Conservation (phyloP, 2,113 vertebrate genomes). For the Panthera uncia region DNA sequence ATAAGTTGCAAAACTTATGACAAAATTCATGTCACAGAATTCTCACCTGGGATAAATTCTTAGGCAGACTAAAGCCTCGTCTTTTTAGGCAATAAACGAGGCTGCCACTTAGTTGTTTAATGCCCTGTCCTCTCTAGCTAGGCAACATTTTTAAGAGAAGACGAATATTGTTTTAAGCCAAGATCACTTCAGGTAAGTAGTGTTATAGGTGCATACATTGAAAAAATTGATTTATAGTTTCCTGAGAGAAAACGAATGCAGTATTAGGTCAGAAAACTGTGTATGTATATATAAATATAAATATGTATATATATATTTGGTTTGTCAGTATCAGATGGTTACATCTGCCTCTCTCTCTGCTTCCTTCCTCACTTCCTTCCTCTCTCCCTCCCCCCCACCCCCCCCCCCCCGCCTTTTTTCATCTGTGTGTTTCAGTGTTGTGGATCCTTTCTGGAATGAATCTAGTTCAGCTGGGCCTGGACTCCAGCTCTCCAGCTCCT, state of each 20-base stretch:
- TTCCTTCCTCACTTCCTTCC: not conserved
- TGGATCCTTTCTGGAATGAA: slow-evolving; percentile 47
- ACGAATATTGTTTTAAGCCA: not conserved
- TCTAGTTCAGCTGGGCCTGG: not conserved
- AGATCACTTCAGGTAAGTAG: not conserved
- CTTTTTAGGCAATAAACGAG: slow-evolving; percentile 3
- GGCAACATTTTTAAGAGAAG: not conserved
- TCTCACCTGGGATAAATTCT: not conserved
- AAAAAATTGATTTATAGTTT: not conserved
- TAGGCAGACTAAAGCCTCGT: not conserved
- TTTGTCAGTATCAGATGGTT: not conserved
- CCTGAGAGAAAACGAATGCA: not conserved
- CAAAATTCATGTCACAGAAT: slow-evolving; percentile 29
- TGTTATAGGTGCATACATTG: not conserved
- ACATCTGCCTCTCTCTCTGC: not conserved
- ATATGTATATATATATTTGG: not conserved
- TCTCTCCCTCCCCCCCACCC: rapidly evolving
- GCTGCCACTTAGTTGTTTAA: not conserved
- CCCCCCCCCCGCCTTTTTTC: not conserved
- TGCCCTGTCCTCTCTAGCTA: not conserved
- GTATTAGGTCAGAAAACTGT: not conserved
- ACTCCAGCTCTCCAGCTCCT: not conserved
- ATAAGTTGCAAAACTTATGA: not conserved
- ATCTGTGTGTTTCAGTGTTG: not conserved
- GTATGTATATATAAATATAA: too few relatives aligned